Percentiles rank a stretch among this genome's conserved stretches.
phyloP scores from a whole-genome alignment of 30 jellyfish, hydroid and myxozoan species.

The Mastigias papua region DNA sequence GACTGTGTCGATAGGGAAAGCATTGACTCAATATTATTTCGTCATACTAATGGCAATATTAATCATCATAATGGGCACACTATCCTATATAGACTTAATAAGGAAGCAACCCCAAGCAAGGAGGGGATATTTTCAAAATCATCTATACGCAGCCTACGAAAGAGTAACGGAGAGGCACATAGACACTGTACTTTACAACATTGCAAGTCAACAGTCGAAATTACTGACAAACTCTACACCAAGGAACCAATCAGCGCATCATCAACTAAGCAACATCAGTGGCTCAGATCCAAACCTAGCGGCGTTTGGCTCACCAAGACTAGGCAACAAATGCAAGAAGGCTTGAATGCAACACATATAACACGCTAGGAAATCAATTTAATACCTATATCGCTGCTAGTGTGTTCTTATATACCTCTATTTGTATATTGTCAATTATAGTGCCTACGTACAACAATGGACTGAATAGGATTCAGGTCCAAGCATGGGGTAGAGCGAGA shows the following conservation, averaged over 20 bases:
- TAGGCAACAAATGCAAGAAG: conserved; percentile 11
- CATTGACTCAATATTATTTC: conserved; percentile 39
- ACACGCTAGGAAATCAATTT: not conserved
- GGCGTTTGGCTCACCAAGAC: conserved; percentile 29
- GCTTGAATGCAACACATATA: not conserved
- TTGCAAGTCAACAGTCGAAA: conserved; percentile 45
- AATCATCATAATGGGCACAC: conserved; percentile 10
- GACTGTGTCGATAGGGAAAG: conserved; percentile 65
- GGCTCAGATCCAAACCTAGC: conserved; percentile 39
- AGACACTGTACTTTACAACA: conserved; percentile 48
- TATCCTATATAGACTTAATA: conserved; percentile 41
- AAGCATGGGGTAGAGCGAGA: no score
- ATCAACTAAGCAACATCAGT: not conserved
- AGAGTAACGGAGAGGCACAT: conserved; percentile 16
- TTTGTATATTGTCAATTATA: no score
- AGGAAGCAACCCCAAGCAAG: conserved; percentile 28
- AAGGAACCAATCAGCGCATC: conserved; percentile 8
- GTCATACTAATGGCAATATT: conserved; percentile 18
- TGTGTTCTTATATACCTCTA: no score
- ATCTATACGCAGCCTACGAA: conserved; percentile 36
- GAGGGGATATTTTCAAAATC: conserved; percentile 43
- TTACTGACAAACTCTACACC: conserved; percentile 28
- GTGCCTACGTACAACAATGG: no score
- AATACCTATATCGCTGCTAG: no score
- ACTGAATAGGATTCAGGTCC: no score